Conservation (phyloP, 2,113 vertebrate species). For the Promerops cafer region DNA sequence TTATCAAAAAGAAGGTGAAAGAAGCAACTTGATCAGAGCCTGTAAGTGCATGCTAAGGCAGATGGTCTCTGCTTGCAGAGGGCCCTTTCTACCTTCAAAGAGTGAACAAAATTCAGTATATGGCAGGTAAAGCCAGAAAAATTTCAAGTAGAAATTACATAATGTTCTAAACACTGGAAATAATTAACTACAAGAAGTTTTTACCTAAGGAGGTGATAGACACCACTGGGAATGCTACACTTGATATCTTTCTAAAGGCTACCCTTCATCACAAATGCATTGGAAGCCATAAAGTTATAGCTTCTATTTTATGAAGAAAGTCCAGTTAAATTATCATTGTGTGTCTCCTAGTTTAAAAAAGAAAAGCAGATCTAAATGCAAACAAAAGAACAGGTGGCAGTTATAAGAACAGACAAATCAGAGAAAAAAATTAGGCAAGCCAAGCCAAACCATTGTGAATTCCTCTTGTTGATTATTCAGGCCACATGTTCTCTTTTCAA, state of each 20-base stretch:
- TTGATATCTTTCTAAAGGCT: background rate
- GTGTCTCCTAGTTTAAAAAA: background rate
- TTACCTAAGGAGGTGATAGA: background rate
- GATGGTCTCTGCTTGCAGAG: background rate
- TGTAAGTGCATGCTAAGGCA: background rate
- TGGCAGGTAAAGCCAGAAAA: background rate
- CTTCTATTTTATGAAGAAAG: background rate
- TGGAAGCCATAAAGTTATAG: background rate
- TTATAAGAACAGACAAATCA: constrained; percentile 54
- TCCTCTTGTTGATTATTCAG: constrained; percentile 55
- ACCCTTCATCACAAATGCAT: background rate
- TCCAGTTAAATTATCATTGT: constrained; percentile 7
- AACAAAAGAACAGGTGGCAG: constrained; percentile 59
- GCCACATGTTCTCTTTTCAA: constrained; percentile 50
- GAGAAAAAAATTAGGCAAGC: constrained; percentile 20
- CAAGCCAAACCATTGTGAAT: constrained; percentile 53
- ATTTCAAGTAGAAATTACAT: background rate
- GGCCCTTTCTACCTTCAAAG: background rate
- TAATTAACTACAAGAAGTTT: background rate
- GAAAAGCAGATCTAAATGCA: background rate
- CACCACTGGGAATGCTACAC: background rate
- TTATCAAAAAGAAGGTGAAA: background rate
- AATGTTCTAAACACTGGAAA: background rate
- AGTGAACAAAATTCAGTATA: background rate
- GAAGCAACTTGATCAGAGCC: background rate